These are phyloP conservation scores for Cirrhinus mrigala DNA, from an alignment of 2,797 vertebrate genomes.

Conservation along the genomic window DNA sequence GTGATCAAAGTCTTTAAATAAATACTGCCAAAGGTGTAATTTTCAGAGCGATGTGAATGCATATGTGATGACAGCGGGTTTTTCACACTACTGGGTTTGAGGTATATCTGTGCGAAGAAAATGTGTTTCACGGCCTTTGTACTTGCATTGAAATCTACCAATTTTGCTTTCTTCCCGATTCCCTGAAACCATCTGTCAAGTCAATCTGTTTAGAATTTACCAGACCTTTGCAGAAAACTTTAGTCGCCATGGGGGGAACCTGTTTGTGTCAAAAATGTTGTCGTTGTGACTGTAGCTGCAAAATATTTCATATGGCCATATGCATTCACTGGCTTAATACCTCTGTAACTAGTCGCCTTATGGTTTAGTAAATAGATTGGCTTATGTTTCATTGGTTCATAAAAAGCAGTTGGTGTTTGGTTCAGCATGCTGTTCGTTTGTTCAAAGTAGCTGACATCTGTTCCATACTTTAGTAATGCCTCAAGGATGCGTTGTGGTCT, in stretches of 20 bases:
- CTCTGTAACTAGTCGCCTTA: conserved; percentile 27
- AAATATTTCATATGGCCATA: conserved; percentile 7
- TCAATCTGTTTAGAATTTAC: conserved; percentile 4
- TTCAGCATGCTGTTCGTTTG: conserved; percentile 49
- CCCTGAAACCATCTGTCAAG: conserved; percentile 6
- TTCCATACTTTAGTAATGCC: conserved; percentile 21
- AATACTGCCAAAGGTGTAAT: not conserved
- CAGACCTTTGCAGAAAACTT: conserved; percentile 21
- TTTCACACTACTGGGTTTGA: not conserved
- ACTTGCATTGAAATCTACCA: not conserved
- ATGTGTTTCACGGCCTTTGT: conserved; percentile 24
- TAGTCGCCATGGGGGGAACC: conserved; percentile 5
- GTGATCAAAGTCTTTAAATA: conserved; percentile 14
- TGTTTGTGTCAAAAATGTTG: not conserved
- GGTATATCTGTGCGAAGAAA: not conserved
- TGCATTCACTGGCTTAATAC: conserved; percentile 9
- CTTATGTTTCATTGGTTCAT: conserved; percentile 37
- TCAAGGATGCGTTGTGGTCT: conserved; percentile 10
- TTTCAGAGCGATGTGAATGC: not conserved
- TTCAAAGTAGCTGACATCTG: conserved; percentile 46
- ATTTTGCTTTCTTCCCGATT: conserved; percentile 5
- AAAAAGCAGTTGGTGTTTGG: conserved; percentile 38
- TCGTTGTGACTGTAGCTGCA: conserved; percentile 14
- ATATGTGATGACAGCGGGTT: not conserved
- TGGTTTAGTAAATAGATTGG: conserved; percentile 28